Conservation (phyloP, 2,888 invertebrate species). For the Alloscopus bannaensis region DNA sequence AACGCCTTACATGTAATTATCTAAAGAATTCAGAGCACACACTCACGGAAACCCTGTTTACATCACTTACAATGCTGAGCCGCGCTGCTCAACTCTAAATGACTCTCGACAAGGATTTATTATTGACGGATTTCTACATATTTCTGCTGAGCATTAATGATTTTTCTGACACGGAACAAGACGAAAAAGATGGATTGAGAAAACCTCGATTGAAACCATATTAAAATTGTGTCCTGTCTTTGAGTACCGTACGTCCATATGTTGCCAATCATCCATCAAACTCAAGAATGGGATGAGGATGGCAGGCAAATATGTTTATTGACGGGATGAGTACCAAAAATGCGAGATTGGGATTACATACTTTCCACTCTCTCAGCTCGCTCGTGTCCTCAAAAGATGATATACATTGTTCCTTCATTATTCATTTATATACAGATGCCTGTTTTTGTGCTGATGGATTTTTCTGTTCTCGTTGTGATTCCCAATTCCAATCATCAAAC, state of each 20-base stretch:
- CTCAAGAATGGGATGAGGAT: conserved; percentile 19
- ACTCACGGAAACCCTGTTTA: too few relatives aligned
- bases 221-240: too few relatives aligned
- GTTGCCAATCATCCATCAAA: conserved; percentile 34
- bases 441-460: too few relatives aligned
- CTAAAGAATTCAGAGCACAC: neutral
- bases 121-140: neutral
- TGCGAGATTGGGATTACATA: too few relatives aligned
- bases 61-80: too few relatives aligned
- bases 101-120: neutral
- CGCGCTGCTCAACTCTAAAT: neutral
- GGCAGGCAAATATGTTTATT: conserved; percentile 19
- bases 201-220: too few relatives aligned
- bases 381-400: too few relatives aligned
- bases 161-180: conserved; percentile 18
- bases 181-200: neutral
- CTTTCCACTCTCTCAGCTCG: too few relatives aligned
- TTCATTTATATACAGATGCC: too few relatives aligned
- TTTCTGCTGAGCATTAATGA: too few relatives aligned
- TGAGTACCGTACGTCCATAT: neutral
- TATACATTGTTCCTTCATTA: too few relatives aligned
- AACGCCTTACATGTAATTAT: conserved; percentile 10
- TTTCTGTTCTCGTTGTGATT: conserved; percentile 14
- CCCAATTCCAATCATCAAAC: too few relatives aligned
- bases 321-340: conserved; percentile 8